Conservation (phyloP, 2,888 invertebrate genomes). For the Drosophila kanekoi region DNA sequence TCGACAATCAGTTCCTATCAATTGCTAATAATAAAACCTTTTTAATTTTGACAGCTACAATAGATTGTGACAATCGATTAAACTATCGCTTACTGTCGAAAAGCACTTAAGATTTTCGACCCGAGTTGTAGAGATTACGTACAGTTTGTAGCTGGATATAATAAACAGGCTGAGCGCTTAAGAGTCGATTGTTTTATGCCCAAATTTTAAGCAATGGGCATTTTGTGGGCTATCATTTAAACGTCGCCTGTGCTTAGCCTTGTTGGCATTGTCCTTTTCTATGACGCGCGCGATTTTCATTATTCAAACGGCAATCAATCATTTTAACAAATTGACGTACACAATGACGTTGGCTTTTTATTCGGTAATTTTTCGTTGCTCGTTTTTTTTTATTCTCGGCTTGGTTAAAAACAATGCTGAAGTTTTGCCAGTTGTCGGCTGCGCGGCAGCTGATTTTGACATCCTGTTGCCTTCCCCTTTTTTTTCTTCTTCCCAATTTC, state of each 20-base stretch:
- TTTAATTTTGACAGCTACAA: not conserved
- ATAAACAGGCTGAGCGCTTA: not conserved
- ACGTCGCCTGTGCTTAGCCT: conserved; percentile 10
- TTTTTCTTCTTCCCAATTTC: conserved; percentile 46
- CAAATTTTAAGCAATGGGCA: conserved; percentile 22
- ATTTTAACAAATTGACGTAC: conserved; percentile 80
- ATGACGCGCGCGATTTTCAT: conserved; percentile 73
- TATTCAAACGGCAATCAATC: conserved; percentile 80
- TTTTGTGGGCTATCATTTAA: conserved; percentile 26
- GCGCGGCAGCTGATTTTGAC: conserved; percentile 75
- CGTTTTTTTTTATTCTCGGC: conserved; percentile 29
- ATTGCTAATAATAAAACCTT: not conserved
- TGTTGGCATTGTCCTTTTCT: conserved; percentile 61
- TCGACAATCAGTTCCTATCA: not conserved
- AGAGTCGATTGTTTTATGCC: not conserved
- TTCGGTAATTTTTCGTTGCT: conserved; percentile 18
- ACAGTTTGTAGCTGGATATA: not conserved
- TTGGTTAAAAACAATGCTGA: conserved; percentile 70
- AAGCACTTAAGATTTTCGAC: not conserved
- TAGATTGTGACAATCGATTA: not conserved
- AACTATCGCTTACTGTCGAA: not conserved
- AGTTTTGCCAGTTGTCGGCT: conserved; percentile 49
- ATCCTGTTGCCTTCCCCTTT: conserved; percentile 58
- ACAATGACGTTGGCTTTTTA: conserved; percentile 74
- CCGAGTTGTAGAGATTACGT: no score